Evolutionary conservation across 2,888 invertebrate species (phyloP).

Genomic region (Noctua comes): DNA sequence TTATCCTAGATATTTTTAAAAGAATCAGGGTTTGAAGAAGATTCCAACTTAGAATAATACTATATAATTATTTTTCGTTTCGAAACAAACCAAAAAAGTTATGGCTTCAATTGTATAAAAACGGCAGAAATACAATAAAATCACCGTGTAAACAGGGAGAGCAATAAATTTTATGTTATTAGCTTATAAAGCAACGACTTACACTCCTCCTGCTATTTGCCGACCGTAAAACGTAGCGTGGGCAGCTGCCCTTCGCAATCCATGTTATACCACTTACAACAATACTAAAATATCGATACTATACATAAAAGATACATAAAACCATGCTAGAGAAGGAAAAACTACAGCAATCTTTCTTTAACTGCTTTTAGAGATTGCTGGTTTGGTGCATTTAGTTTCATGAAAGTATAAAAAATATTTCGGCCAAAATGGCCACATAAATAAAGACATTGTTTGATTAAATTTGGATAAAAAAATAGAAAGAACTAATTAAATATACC

Average conservation of each 20-base stretch:
- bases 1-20: not conserved
- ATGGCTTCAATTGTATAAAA: conserved; percentile 30
- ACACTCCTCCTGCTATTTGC: conserved; percentile 49
- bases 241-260: conserved; percentile 53
- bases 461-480: not conserved
- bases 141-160: conserved; percentile 52
- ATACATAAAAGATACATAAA: conserved; percentile 45
- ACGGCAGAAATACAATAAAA: conserved; percentile 54
- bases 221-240: conserved; percentile 56
- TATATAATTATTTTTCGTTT: not conserved
- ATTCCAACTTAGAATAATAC: not conserved
- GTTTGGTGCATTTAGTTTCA: not conserved
- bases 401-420: not conserved
- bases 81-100: not conserved
- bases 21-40: not conserved
- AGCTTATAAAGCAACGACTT: conserved; percentile 61
- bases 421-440: not conserved
- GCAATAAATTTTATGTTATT: conserved; percentile 65
- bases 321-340: conserved; percentile 4
- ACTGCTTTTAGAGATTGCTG: not conserved
- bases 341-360: not conserved
- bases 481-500: not conserved
- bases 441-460: not conserved
- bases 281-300: conserved; percentile 44
- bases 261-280: conserved; percentile 37